Evolutionary conservation across 2,797 vertebrate genomes (phyloP), one percentile per base, ranked within the genome.

Genomic region (Xenentodon cancila): DNA sequence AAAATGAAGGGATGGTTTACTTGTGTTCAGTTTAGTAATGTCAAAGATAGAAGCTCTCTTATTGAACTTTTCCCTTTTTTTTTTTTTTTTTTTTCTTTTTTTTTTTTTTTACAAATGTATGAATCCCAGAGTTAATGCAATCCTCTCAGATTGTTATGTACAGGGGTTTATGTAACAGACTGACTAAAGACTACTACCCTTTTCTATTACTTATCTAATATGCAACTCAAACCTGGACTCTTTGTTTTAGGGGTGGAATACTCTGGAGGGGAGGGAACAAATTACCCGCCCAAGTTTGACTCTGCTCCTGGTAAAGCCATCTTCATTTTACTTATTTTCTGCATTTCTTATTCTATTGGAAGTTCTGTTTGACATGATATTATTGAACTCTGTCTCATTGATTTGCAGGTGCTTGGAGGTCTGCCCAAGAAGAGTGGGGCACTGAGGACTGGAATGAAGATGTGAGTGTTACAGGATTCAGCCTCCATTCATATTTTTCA

Each of bases 371-470:
- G 34, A 27, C 11, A 7, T 6, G 1, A n/a, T 30, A 3, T 52
- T 57, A 63, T 58, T 77, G 50, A 79, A 64, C 56, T 1, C 15
- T 77, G 77, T 81, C 25, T 73, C 57, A 64, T 67, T 59, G 32
- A 62, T 60, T 64, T 57, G 15, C 43, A 99, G 98, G 96, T 91
- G 95, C 97, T 0, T 99, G 97, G 98, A 95, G 96, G 86, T 92
- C 94, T 43, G 92, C 96, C 1, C 94, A 96, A 11, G 98, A 99
- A 84, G 98, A 99, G 53, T 99, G 97, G 97, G 97, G 97, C 77
- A 99, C 97, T 5, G 97, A 99, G 91, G 97, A 99, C 91, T 99
- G 97, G 97, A 97, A 96, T 90, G 98, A 98, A 92, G 98, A 99
- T 93, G 98, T 99, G 91, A 89, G 97, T 91, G 18, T 65, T 59